Evolutionary conservation across 2,888 invertebrate genomes (phyloP), one percentile per base, ranked within the genome.

Genomic region (Aporophyla nigra): DNA sequence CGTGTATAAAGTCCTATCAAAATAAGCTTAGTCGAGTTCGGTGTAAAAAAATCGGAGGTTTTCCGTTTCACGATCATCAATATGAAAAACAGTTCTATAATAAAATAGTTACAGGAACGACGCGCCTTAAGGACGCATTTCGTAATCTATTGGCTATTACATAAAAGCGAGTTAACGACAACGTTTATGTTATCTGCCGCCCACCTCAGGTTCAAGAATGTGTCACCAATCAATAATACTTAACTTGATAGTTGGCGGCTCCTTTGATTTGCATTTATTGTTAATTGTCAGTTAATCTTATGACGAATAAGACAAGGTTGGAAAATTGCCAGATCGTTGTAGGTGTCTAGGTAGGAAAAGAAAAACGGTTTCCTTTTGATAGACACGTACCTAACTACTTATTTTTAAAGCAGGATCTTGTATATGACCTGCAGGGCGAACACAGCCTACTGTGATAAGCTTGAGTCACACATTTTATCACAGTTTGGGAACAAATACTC

Each of bases 261-360:
- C 59, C 76, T 85, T 90, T 90, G 88, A 84, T 79, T 82, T 82
- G 66, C 63, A 66, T 88, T 89, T 86, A 87, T 82, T 84, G 89
- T 76, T 80, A 85, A 91, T 87, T 90, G 89, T 80, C 86, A 82
- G 78, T 69, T 86, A 77, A 74, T 86, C 84, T 74, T 74, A 80
- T 76, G 75, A 76, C 10, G 67, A 69, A 82, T 80, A 80, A 74
- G 69, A 73, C 67, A 54, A 69, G 61, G 70, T n/a, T 67, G 14
- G 40, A 67, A 82, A 66, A 74, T 63, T 58, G 16, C 21, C 24
- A 33, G 33, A 62, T 33, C 51, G 12, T 21, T 67, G 2, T 7
- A 56, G 10, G 49, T 9, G 56, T 40, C 5, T 12, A 27, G 46
- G 19, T 33, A 62, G 16, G n/a, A 24, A 73, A 46, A 24, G 7